Percentiles rank a stretch among this genome's conserved stretches.
Conservation (phyloP, 2,888 invertebrate genomes). For the Lithodes maja region DNA sequence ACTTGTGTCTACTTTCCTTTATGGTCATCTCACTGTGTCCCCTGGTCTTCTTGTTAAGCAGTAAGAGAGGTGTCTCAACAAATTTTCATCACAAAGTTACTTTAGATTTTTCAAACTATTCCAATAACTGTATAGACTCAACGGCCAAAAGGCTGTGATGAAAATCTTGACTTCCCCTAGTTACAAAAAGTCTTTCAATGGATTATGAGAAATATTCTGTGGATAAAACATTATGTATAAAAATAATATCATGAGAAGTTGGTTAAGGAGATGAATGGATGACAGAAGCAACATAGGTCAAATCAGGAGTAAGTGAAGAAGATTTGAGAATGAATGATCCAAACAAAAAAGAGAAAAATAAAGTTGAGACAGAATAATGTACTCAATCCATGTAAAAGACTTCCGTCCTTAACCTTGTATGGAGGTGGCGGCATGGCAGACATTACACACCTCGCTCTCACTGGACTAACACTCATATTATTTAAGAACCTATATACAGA, state of each 20-base stretch:
- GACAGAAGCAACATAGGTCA: constrained; percentile 10
- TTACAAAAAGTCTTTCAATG: constrained; percentile 69
- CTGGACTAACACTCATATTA: too few species aligned
- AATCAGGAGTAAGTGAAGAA: constrained; percentile 25
- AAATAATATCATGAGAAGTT: neutral
- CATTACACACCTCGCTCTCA: too few species aligned
- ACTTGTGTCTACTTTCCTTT: constrained; percentile 41
- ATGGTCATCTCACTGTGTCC: constrained; percentile 70
- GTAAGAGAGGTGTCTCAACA: constrained; percentile 68
- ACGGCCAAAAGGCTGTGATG: constrained; percentile 44
- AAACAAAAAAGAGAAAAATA: constrained; percentile 21
- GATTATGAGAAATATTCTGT: constrained; percentile 67
- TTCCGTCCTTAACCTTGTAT: constrained; percentile 54
- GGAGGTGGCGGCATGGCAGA: too few species aligned
- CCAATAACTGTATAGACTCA: constrained; percentile 14
- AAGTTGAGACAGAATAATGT: constrained; percentile 51
- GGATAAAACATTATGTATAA: constrained; percentile 19
- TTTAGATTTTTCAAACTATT: constrained; percentile 27
- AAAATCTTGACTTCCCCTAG: constrained; percentile 69
- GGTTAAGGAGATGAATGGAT: neutral
- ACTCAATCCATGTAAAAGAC: constrained; percentile 66
- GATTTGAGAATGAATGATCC: constrained; percentile 28
- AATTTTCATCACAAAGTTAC: constrained; percentile 65
- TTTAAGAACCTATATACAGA: too few species aligned
- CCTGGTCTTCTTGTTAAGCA: constrained; percentile 68